Percentiles rank a stretch among this genome's conserved stretches.
Conservation (phyloP, 2,113 vertebrate species). For the Pluvianellus socialis region DNA sequence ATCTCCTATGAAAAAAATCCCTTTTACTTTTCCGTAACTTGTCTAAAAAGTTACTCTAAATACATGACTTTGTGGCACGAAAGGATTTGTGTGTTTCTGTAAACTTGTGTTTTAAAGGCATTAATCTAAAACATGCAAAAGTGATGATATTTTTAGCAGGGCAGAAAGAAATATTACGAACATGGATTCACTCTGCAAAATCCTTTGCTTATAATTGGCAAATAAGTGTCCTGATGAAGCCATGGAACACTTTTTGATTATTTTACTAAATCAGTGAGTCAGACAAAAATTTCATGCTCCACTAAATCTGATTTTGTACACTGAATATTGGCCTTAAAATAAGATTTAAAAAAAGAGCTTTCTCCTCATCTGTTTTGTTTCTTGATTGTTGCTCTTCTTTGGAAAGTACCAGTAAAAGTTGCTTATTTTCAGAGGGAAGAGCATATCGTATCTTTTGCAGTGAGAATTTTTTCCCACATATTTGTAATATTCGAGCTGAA, state of each 20-base stretch:
- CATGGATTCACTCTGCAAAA: background rate
- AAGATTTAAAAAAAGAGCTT: background rate
- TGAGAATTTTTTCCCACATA: background rate
- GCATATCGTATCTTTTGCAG: background rate
- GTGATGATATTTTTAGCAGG: background rate
- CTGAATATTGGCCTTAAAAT: background rate
- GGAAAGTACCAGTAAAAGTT: background rate
- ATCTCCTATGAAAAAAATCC: background rate
- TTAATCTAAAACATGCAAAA: background rate
- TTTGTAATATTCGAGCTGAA: background rate
- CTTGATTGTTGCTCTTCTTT: background rate
- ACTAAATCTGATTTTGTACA: background rate
- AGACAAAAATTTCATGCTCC: background rate
- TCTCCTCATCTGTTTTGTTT: background rate
- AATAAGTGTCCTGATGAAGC: background rate
- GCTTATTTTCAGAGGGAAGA: background rate
- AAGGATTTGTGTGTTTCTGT: background rate
- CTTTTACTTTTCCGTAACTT: background rate
- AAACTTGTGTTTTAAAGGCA: background rate
- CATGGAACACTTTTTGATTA: background rate
- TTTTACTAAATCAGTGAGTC: conserved; percentile 1
- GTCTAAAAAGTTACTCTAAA: background rate
- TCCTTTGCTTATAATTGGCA: background rate
- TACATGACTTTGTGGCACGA: background rate
- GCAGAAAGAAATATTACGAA: background rate